Percentiles rank a stretch among this genome's conserved stretches.
Conservation (phyloP, 2,797 vertebrate species). For the Tenualosa thibaudeaui region DNA sequence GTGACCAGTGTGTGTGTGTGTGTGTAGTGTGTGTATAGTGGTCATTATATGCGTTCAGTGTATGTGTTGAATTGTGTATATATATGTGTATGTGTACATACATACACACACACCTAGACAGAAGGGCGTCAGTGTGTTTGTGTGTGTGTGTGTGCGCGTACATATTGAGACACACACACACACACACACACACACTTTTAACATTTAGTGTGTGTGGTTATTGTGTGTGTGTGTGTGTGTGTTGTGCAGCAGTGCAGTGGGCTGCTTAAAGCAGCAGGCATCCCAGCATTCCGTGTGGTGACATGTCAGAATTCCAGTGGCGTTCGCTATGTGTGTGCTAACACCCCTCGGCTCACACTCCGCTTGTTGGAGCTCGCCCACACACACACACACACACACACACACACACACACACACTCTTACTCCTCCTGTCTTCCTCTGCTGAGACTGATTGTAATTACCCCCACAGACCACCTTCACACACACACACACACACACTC, state of each 20-base stretch:
- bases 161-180: too few species aligned
- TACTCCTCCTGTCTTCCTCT: not conserved
- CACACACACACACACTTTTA: too few species aligned
- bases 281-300: constrained; percentile 14
- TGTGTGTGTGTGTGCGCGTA: too few species aligned
- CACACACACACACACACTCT: constrained; percentile 21
- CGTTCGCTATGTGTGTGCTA: not conserved
- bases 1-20: too few species aligned
- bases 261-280: not conserved
- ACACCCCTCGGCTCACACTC: not conserved
- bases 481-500: not conserved
- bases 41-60: too few species aligned
- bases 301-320: constrained; percentile 16
- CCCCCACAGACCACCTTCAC: not conserved
- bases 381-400: not conserved
- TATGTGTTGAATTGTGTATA: too few species aligned
- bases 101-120: too few species aligned
- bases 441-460: not conserved
- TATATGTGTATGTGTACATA: too few species aligned
- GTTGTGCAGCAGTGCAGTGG: not conserved
- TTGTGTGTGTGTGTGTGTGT: too few species aligned
- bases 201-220: too few species aligned
- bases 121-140: too few species aligned
- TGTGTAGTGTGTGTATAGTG: too few species aligned
- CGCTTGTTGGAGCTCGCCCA: not conserved